Evolutionary conservation across 2,888 invertebrate genomes (phyloP).

Genomic region (Drosophila ochracea): DNA sequence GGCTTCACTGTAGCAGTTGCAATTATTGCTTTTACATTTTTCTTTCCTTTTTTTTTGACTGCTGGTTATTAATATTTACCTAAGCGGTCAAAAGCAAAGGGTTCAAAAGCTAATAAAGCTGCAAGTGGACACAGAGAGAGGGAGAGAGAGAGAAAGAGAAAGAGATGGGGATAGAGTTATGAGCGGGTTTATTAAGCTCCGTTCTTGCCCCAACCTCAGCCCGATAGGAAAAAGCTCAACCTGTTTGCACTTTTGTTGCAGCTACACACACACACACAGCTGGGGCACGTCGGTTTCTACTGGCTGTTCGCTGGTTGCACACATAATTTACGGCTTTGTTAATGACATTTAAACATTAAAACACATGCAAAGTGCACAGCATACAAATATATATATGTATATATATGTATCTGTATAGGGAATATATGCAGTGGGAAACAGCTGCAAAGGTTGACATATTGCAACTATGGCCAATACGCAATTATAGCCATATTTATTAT

Average conservation of each 20-base stretch:
- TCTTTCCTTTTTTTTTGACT: slow-evolving; percentile 13
- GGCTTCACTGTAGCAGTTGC: slow-evolving; percentile 34
- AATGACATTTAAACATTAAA: slow-evolving; percentile 82
- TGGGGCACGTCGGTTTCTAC: slow-evolving; percentile 21
- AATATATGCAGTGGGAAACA: slow-evolving; percentile 25
- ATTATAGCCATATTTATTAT: slow-evolving; percentile 70
- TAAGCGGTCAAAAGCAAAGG: slow-evolving; percentile 50
- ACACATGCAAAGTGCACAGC: slow-evolving; percentile 65
- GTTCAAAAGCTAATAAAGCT: slow-evolving; percentile 74
- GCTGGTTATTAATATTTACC: slow-evolving; percentile 77
- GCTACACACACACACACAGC: slow-evolving; percentile 26
- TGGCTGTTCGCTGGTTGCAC: slow-evolving; percentile 9
- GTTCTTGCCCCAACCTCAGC: no score
- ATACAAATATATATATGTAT: slow-evolving; percentile 34
- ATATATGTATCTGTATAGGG: no score
- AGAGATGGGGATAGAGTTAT: neutral
- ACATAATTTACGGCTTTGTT: slow-evolving; percentile 78
- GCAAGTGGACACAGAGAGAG: slow-evolving; percentile 7
- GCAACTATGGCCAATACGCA: slow-evolving; percentile 70
- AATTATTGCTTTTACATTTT: slow-evolving; percentile 7
- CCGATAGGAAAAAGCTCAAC: slow-evolving; percentile 4
- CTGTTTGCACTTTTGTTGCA: slow-evolving; percentile 62
- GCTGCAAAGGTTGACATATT: slow-evolving; percentile 65
- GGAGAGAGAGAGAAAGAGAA: neutral
- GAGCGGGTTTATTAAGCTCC: slow-evolving; percentile 41